These are phyloP conservation scores for Pachliopta kotzebuea DNA, from an alignment of 2,888 invertebrate species.

Conservation along the genomic window DNA sequence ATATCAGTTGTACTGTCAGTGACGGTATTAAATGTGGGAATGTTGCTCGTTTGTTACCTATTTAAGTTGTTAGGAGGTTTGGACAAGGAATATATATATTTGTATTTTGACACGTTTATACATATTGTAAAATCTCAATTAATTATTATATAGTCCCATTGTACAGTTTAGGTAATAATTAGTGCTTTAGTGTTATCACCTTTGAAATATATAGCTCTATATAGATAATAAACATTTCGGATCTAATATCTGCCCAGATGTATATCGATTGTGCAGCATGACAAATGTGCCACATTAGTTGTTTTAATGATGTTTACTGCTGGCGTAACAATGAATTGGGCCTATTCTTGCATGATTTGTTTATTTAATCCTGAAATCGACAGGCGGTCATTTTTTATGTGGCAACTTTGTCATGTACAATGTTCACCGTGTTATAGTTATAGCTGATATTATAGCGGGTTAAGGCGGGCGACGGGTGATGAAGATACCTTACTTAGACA, in stretches of 20 bases:
- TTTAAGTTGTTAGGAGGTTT: conserved; percentile 69
- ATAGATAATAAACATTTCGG: conserved; percentile 48
- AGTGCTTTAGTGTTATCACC: conserved; percentile 54
- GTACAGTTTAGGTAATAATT: conserved; percentile 75
- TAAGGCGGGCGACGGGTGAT: conserved; percentile 72
- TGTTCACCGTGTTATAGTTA: conserved; percentile 61
- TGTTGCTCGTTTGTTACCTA: conserved; percentile 76
- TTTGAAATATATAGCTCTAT: conserved; percentile 66
- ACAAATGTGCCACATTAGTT: conserved; percentile 58
- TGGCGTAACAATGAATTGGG: conserved; percentile 67
- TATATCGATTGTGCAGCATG: conserved; percentile 65
- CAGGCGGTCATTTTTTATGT: conserved; percentile 40
- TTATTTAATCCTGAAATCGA: conserved; percentile 34
- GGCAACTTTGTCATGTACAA: conserved; percentile 69
- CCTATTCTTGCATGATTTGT: conserved; percentile 63
- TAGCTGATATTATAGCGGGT: conserved; percentile 74
- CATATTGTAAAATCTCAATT: conserved; percentile 75
- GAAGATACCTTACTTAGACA: conserved; percentile 67
- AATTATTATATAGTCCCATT: conserved; percentile 74
- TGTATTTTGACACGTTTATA: conserved; percentile 80
- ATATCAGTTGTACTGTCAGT: conserved; percentile 67
- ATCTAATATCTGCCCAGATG: conserved; percentile 63
- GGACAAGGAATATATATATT: conserved; percentile 59
- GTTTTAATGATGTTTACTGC: conserved; percentile 30
- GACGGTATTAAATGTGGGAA: conserved; percentile 65